Percentiles rank a stretch among this genome's conserved stretches.
Conservation (phyloP, 2,797 vertebrate species). For the Pipistrellus kuhlii region DNA sequence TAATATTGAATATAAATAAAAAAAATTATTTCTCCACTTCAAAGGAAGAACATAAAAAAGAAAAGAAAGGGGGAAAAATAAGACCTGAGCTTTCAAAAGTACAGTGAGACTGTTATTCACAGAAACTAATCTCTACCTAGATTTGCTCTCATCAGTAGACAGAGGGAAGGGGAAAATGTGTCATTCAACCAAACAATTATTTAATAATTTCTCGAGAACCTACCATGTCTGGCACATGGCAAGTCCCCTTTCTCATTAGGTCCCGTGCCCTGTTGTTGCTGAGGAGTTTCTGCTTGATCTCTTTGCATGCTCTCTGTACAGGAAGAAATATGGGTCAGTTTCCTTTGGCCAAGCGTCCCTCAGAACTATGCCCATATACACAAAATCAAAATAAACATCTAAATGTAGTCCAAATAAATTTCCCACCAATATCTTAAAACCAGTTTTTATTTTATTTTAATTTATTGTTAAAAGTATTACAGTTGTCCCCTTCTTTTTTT, state of each 20-base stretch:
- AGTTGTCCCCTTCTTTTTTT: too few species aligned
- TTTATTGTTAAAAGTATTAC: too few species aligned
- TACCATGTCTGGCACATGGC: background rate
- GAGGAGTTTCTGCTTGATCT: background rate
- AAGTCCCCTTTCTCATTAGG: background rate
- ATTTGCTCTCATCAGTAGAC: background rate
- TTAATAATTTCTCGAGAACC: conserved; percentile 24
- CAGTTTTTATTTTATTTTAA: background rate
- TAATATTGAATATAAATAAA: background rate
- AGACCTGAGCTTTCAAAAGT: background rate
- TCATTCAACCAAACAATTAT: background rate
- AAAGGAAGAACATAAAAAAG: background rate
- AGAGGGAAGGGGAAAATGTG: background rate
- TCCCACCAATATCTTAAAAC: background rate
- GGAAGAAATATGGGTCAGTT: background rate
- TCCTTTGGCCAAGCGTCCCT: background rate
- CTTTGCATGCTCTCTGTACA: background rate
- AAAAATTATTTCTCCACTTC: background rate
- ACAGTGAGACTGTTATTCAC: background rate
- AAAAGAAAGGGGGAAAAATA: background rate
- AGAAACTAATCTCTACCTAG: background rate
- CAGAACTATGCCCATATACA: background rate
- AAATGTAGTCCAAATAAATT: conserved; percentile 21
- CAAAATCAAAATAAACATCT: background rate
- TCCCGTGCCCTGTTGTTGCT: background rate